Base-by-base conservation (phyloP, 2,797 vertebrate genomes). In the Enteromius afrohamiltoni region DNA sequence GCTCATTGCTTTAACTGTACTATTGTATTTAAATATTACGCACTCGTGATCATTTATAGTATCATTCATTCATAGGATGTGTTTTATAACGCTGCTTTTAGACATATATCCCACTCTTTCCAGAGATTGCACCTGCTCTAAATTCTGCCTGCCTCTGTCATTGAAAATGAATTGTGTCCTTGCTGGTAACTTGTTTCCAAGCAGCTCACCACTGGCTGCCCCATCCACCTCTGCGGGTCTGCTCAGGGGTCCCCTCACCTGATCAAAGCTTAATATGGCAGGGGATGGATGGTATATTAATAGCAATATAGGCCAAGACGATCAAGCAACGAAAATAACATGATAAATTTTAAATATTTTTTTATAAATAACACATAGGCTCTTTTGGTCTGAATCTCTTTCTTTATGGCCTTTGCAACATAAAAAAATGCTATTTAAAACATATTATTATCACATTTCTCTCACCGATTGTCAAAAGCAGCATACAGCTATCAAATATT, bases 91-190 rank as follows among this genome's bases (percentile, higher is more conserved):
- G 23, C 23, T 60, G 58, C 23, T 26, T 23, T 60, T 26, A 47
- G 3, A 49, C 69, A 49, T 53, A 23, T 45, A 71, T 16, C 7
- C 34, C 51, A 76, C 6, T 53, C 19, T 76, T 58, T 58, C 19
- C 49, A n/a, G 73, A 17, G 29, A 74, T 53, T 31, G 47, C 47
- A 53, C 10, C 34, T 77, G 53, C 53, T 77, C 53, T 77, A 77
- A 45, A 77, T 77, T 77, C 55, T 42, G 1, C n/a, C 37, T 2
- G n/a, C n/a, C 34, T 60, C 34, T 29, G 14, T 62, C 75, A 77
- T 42, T 77, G 75, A 77, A 62, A 71, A 53, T 29, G 10, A 78
- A 55, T 68, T 45, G 29, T 78, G 40, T 62, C 53, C 40, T 77
- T 77, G 74, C 34, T 26, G 51, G 58, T 62, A 40, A 77, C 58